phyloP scores from a whole-genome alignment of 53 echinoderm and acorn worm species.

The Astropecten irregularis region DNA sequence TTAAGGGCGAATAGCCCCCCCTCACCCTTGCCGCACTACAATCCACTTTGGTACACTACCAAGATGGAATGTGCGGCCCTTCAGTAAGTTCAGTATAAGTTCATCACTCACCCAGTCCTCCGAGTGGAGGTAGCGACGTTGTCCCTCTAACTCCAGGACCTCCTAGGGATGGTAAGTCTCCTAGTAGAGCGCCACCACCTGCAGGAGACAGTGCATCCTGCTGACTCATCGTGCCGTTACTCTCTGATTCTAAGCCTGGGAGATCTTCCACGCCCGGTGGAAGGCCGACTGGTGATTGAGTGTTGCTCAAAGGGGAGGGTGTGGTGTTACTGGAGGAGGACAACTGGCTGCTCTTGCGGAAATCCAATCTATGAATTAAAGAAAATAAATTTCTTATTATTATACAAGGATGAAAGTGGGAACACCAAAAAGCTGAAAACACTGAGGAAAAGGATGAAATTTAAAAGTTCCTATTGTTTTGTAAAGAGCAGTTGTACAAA shows the following conservation, averaged over 20 bases:
- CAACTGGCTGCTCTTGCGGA: slow-evolving; percentile 46
- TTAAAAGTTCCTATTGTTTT: too few species aligned
- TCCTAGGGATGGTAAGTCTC: slow-evolving; percentile 74
- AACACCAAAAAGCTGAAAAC: background rate
- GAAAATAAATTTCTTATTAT: background rate
- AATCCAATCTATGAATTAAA: slow-evolving; percentile 5
- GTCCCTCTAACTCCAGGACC: slow-evolving; percentile 71
- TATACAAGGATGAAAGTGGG: background rate
- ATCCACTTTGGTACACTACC: too few species aligned
- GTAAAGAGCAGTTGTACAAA: too few species aligned
- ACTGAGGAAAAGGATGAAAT: background rate
- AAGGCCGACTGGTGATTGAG: slow-evolving; percentile 7
- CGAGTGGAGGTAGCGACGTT: slow-evolving; percentile 75
- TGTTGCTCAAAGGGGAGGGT: background rate
- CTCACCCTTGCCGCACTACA: too few species aligned
- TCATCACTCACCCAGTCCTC: slow-evolving; percentile 70
- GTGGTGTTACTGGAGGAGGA: background rate
- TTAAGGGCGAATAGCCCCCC: too few species aligned
- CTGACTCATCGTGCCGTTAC: background rate
- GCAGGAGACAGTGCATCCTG: slow-evolving; percentile 38
- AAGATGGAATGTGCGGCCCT: too few species aligned
- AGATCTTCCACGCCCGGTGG: slow-evolving; percentile 36
- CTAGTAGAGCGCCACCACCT: slow-evolving; percentile 48
- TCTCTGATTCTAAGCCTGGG: background rate
- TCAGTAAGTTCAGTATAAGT: too few species aligned